phyloP scores from a whole-genome alignment of 2,797 vertebrate species.

The Aotus griseimembra region DNA sequence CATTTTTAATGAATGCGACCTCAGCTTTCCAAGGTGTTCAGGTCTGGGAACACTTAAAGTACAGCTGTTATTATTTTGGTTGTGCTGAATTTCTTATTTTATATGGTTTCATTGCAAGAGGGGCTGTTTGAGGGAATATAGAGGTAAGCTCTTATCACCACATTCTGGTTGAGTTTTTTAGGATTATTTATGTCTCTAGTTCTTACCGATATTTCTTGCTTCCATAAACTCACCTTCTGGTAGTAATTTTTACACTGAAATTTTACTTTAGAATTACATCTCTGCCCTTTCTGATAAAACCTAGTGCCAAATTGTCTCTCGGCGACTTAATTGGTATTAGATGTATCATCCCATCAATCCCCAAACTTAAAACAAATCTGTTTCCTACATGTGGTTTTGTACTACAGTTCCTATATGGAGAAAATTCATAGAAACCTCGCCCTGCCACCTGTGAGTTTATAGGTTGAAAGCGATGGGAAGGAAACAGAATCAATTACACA shows the following conservation, averaged over 20 bases:
- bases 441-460: neutral
- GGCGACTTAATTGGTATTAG: neutral
- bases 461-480: neutral
- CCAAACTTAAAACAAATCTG: neutral
- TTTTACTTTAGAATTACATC: neutral
- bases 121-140: slow-evolving; percentile 17
- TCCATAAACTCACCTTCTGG: neutral
- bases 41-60: slow-evolving; percentile 82
- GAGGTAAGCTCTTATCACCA: slow-evolving; percentile 59
- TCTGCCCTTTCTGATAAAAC: neutral
- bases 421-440: neutral
- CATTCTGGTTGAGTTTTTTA: slow-evolving; percentile 55
- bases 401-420: neutral
- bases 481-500: neutral
- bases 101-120: slow-evolving; percentile 79
- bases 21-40: slow-evolving; percentile 82
- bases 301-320: neutral
- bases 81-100: slow-evolving; percentile 80
- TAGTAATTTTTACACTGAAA: neutral
- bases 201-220: slow-evolving; percentile 11
- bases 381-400: neutral
- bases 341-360: neutral
- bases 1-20: slow-evolving; percentile 79
- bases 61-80: slow-evolving; percentile 85
- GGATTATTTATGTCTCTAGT: slow-evolving; percentile 52